These are phyloP conservation scores for Clupea harengus DNA, from an alignment of 2,113 vertebrate species.

Conservation along the genomic window DNA sequence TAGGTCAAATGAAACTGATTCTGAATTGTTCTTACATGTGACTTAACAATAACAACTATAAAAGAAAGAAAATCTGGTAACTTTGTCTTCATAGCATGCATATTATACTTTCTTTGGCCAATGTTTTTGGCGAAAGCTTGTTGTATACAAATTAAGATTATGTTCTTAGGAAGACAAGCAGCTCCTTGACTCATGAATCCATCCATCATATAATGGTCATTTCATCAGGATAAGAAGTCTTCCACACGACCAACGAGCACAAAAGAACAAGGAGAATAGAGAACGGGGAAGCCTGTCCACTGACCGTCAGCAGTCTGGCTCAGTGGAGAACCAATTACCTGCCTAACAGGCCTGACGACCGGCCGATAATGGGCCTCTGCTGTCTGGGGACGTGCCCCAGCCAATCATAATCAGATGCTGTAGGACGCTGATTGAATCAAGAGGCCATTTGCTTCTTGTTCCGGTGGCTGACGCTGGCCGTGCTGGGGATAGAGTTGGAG, in stretches of 20 bases:
- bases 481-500: slow-evolving; percentile 67
- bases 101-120: neutral
- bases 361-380: slow-evolving; percentile 78
- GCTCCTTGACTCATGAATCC: neutral
- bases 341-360: slow-evolving; percentile 81
- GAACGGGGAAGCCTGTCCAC: slow-evolving; percentile 47
- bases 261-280: slow-evolving; percentile 41
- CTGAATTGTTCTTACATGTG: neutral
- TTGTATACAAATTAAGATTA: neutral
- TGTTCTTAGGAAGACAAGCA: neutral
- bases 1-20: neutral
- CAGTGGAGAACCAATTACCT: slow-evolving; percentile 85
- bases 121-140: neutral
- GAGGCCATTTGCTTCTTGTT: slow-evolving; percentile 86
- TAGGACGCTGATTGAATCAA: slow-evolving; percentile 90
- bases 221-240: neutral
- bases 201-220: neutral
- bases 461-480: slow-evolving; percentile 68
- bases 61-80: neutral
- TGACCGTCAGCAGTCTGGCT: slow-evolving; percentile 61
- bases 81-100: neutral
- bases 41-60: neutral
- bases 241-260: slow-evolving; percentile 34
- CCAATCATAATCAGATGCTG: slow-evolving; percentile 86
- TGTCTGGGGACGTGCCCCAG: slow-evolving; percentile 75